phyloP scores from a whole-genome alignment of 2,113 vertebrate species.

The Hymenochirus boettgeri region DNA sequence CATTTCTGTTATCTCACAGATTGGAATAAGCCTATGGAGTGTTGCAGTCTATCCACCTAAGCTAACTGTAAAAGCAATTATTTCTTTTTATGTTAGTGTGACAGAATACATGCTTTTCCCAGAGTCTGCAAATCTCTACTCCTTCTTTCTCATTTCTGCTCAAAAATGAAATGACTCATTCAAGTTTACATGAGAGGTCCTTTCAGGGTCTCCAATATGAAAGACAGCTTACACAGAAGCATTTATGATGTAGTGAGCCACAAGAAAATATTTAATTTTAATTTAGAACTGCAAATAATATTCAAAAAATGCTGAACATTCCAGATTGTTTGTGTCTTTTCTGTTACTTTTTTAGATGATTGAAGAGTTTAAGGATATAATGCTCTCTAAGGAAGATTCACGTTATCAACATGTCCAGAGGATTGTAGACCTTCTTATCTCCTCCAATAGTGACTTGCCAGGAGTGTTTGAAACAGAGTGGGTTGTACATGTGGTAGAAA shows the following conservation, averaged over 20 bases:
- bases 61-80: slow-evolving; percentile 25
- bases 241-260: not conserved
- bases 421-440: slow-evolving; percentile 69
- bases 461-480: slow-evolving; percentile 71
- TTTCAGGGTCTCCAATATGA: slow-evolving; percentile 5
- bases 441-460: slow-evolving; percentile 82
- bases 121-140: slow-evolving; percentile 18
- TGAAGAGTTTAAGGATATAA: slow-evolving; percentile 68
- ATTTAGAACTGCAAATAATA: slow-evolving; percentile 12
- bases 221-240: not conserved
- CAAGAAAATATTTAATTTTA: slow-evolving; percentile 1
- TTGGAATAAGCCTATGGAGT: not conserved
- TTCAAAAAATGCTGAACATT: slow-evolving; percentile 6
- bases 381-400: slow-evolving; percentile 71
- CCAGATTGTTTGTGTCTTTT: not conserved
- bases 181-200: not conserved
- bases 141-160: slow-evolving; percentile 16
- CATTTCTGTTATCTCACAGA: not conserved
- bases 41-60: slow-evolving; percentile 12
- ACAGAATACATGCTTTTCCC: slow-evolving; percentile 13
- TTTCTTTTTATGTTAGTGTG: slow-evolving; percentile 9
- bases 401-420: slow-evolving; percentile 72
- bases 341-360: slow-evolving; percentile 67
- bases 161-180: slow-evolving; percentile 3
- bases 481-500: slow-evolving; percentile 81